phyloP scores from a whole-genome alignment of 2,113 vertebrate genomes.

The Barnardius zonarius region DNA sequence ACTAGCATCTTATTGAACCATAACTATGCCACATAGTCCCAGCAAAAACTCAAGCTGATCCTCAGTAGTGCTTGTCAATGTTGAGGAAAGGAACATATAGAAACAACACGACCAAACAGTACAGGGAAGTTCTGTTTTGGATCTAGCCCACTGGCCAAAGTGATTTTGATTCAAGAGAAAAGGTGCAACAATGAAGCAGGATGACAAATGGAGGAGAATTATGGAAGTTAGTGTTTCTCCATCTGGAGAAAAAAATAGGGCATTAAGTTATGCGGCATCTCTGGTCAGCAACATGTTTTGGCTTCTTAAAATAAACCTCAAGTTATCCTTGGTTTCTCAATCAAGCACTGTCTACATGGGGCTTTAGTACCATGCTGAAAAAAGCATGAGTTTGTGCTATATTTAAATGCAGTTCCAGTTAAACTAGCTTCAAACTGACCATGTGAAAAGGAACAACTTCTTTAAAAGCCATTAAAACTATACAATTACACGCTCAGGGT shows the following conservation, averaged over 20 bases:
- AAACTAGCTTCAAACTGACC: slow-evolving; percentile 33
- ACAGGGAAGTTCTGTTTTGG: slow-evolving; percentile 22
- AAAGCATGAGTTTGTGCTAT: slow-evolving; percentile 27
- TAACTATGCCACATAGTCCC: not conserved
- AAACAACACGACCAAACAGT: not conserved
- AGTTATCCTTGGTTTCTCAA: slow-evolving; percentile 74
- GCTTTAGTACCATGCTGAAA: slow-evolving; percentile 50
- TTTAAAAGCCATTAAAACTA: slow-evolving; percentile 24
- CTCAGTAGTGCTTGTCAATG: slow-evolving; percentile 17
- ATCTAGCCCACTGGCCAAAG: slow-evolving; percentile 18
- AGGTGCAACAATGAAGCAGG: slow-evolving; percentile 42
- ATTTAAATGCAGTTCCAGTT: slow-evolving; percentile 43
- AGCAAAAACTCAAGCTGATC: slow-evolving; percentile 21
- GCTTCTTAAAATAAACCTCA: slow-evolving; percentile 66
- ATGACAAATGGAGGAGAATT: slow-evolving; percentile 33
- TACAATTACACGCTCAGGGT: not conserved
- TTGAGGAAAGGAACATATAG: not conserved
- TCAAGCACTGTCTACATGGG: slow-evolving; percentile 54
- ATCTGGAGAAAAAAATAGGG: slow-evolving; percentile 17
- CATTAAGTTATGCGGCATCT: slow-evolving; percentile 46
- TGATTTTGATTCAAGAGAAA: slow-evolving; percentile 1
- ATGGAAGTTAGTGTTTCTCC: slow-evolving; percentile 52
- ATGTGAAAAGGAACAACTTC: not conserved
- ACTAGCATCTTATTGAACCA: not conserved
- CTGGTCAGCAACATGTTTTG: slow-evolving; percentile 71